Conservation (phyloP, 2,797 vertebrate genomes). For the Tinamus major region DNA sequence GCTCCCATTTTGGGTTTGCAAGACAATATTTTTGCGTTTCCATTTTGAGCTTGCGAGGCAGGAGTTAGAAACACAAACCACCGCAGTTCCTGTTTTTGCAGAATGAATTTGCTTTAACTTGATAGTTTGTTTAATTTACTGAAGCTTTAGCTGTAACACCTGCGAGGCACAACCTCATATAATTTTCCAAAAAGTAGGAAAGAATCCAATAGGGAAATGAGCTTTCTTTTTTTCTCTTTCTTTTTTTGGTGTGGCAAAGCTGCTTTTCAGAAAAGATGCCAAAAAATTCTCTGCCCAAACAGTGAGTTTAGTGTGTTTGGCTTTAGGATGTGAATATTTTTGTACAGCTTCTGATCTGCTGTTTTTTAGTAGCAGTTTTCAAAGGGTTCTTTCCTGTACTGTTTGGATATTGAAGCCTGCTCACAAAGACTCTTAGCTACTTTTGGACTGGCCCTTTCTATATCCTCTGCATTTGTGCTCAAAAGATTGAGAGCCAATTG, state of each 20-base stretch:
- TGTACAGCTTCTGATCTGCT: conserved; percentile 32
- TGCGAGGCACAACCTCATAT: conserved; percentile 49
- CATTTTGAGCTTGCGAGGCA: conserved; percentile 28
- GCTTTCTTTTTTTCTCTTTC: conserved; percentile 18
- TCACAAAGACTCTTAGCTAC: conserved; percentile 31
- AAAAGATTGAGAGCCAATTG: neutral
- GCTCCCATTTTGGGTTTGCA: conserved; percentile 30
- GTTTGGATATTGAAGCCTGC: conserved; percentile 4
- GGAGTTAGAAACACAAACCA: conserved; percentile 20
- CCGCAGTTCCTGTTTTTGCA: conserved; percentile 47
- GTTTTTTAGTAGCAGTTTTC: conserved; percentile 47
- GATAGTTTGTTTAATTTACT: conserved; percentile 48
- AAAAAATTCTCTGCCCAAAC: conserved; percentile 51
- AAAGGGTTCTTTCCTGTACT: neutral
- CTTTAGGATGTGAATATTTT: conserved; percentile 59
- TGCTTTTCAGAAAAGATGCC: conserved; percentile 51
- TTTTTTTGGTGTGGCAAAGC: conserved; percentile 53
- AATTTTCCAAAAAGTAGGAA: conserved; percentile 40
- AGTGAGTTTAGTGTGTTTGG: conserved; percentile 61
- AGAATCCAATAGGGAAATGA: conserved; percentile 47
- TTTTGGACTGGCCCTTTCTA: conserved; percentile 35
- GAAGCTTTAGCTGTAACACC: conserved; percentile 56
- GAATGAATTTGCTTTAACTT: conserved; percentile 51
- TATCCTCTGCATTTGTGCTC: neutral
- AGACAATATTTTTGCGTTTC: conserved; percentile 24